Evolutionary conservation across 2,113 vertebrate genomes (phyloP).

Genomic region (Odocoileus hemionus): DNA sequence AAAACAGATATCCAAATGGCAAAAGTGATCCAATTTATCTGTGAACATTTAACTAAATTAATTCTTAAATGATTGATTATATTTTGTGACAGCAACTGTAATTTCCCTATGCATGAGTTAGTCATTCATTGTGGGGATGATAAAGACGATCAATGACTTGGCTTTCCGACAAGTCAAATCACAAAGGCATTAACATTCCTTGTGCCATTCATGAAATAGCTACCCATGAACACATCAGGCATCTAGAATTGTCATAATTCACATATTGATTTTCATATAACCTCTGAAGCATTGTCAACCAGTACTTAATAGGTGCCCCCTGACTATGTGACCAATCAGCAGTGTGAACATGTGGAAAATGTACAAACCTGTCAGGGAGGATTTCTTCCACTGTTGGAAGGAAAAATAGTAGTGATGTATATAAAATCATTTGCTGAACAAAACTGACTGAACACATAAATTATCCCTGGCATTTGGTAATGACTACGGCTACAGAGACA

Average conservation of each 20-base stretch:
- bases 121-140: slow-evolving; percentile 46
- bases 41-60: slow-evolving; percentile 60
- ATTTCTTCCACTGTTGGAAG: background rate
- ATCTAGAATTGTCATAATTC: background rate
- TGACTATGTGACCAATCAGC: background rate
- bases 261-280: slow-evolving; percentile 17
- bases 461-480: background rate
- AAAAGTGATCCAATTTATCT: slow-evolving; percentile 62
- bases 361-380: background rate
- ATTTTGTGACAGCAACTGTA: slow-evolving; percentile 47
- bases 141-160: slow-evolving; percentile 66
- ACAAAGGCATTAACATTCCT: slow-evolving; percentile 61
- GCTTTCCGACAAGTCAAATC: slow-evolving; percentile 66
- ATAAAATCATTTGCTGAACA: background rate
- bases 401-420: background rate
- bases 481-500: background rate
- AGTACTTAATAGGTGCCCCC: background rate
- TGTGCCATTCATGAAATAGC: slow-evolving; percentile 57
- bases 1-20: slow-evolving; percentile 53
- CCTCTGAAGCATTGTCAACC: background rate
- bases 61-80: slow-evolving; percentile 58
- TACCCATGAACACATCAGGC: background rate
- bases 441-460: background rate
- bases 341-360: background rate
- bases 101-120: slow-evolving; percentile 25